Percentiles rank a stretch among this genome's conserved stretches.
phyloP scores from a whole-genome alignment of 2,113 vertebrate species.

The Larimichthys crocea region DNA sequence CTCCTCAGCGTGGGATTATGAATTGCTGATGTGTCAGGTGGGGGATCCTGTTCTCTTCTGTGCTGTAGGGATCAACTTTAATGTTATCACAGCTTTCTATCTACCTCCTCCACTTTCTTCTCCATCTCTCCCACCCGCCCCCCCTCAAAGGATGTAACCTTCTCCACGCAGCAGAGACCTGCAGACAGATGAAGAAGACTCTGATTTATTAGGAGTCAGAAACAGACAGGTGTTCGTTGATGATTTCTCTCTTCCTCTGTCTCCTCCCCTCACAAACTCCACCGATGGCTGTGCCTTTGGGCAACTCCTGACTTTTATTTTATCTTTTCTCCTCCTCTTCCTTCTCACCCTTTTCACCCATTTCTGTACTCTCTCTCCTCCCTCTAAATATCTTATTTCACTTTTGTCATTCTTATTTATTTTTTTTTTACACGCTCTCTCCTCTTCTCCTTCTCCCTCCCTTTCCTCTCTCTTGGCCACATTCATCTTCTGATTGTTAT shows the following conservation, averaged over 20 bases:
- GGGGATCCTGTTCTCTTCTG: neutral
- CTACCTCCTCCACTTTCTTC: slow-evolving; percentile 24
- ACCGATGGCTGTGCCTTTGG: slow-evolving; percentile 40
- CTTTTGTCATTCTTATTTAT: neutral
- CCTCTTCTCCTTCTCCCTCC: slow-evolving; percentile 19
- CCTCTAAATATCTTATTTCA: slow-evolving; percentile 15
- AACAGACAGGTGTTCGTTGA: slow-evolving; percentile 82
- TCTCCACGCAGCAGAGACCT: slow-evolving; percentile 6
- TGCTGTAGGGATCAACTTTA: slow-evolving; percentile 14
- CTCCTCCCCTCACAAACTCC: slow-evolving; percentile 50
- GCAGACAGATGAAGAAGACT: slow-evolving; percentile 41
- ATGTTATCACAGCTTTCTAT: slow-evolving; percentile 22
- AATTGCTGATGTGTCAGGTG: slow-evolving; percentile 1
- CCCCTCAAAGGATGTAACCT: slow-evolving; percentile 3
- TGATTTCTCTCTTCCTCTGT: slow-evolving; percentile 80
- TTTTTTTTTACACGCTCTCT: neutral
- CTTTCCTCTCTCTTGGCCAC: slow-evolving; percentile 44
- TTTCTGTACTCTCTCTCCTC: slow-evolving; percentile 2
- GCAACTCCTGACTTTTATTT: slow-evolving; percentile 66
- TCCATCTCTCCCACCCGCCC: neutral
- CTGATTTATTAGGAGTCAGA: slow-evolving; percentile 79
- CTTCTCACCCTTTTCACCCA: slow-evolving; percentile 18
- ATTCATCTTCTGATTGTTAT: slow-evolving; percentile 76
- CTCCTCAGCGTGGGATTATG: slow-evolving; percentile 11
- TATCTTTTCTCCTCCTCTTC: slow-evolving; percentile 21